Evolutionary conservation across 2,888 invertebrate genomes (phyloP).

Genomic region (Horisme vitalbata): DNA sequence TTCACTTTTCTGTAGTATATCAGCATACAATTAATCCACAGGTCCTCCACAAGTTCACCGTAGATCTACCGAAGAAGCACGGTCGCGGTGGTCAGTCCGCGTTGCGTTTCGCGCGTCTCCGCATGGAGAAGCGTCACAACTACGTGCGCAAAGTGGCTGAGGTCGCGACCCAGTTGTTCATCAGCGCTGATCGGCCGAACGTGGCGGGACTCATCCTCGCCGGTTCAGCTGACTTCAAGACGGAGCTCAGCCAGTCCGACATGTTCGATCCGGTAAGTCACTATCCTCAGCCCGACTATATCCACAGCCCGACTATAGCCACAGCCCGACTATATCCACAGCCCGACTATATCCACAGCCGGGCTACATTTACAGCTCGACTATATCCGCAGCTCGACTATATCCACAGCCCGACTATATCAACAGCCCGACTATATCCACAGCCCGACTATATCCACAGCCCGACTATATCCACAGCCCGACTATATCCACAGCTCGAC

Average conservation of each 20-base stretch:
- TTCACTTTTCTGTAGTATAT: too few species aligned
- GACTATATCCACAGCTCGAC: too few species aligned
- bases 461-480: too few species aligned
- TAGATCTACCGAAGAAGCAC: slow-evolving; percentile 99
- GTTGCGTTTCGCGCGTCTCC: slow-evolving; percentile 98
- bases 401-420: too few species aligned
- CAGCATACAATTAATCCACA: slow-evolving; percentile 54
- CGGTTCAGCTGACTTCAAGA: slow-evolving; percentile 99
- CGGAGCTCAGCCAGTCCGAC: slow-evolving; percentile 99
- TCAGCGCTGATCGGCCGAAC: slow-evolving; percentile 98
- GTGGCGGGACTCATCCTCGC: slow-evolving; percentile 98
- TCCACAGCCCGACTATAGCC: too few species aligned
- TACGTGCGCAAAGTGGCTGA: slow-evolving; percentile 97
- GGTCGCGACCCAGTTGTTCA: slow-evolving; percentile 96
- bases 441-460: too few species aligned
- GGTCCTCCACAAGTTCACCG: slow-evolving; percentile 98
- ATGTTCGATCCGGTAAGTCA: slow-evolving; percentile 99
- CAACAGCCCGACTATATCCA: too few species aligned
- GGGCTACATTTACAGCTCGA: too few species aligned
- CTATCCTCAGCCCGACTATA: too few species aligned
- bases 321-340: too few species aligned
- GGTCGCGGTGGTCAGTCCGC: slow-evolving; percentile 99
- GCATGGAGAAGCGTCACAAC: slow-evolving; percentile 99
- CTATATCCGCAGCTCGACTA: too few species aligned
- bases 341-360: too few species aligned